Evolutionary conservation across 2,888 invertebrate genomes (phyloP).

Genomic region (Allacma fusca): DNA sequence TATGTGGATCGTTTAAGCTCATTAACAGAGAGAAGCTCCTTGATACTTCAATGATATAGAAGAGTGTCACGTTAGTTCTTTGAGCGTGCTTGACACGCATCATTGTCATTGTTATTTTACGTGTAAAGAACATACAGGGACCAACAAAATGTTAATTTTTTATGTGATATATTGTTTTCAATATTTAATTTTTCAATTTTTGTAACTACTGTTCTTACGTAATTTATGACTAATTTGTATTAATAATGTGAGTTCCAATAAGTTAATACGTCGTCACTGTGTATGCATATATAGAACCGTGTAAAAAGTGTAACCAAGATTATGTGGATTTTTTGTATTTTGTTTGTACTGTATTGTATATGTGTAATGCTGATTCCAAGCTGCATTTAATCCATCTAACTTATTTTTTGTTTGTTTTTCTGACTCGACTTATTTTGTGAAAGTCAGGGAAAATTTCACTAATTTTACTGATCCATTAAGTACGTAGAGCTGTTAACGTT

Average conservation of each 20-base stretch:
- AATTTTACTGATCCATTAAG: background rate
- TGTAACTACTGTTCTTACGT: background rate
- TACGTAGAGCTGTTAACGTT: background rate
- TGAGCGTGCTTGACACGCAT: too few relatives aligned
- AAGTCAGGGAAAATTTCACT: background rate
- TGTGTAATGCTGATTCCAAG: background rate
- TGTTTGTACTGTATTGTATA: background rate
- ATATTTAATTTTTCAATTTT: constrained; percentile 16
- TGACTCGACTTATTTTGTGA: background rate
- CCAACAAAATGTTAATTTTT: constrained; percentile 1
- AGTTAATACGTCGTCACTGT: too few relatives aligned
- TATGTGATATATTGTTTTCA: constrained; percentile 16
- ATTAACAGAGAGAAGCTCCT: background rate
- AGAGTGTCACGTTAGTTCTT: too few relatives aligned
- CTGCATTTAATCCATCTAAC: constrained; percentile 12
- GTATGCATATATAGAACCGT: background rate
- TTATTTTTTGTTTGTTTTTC: constrained; percentile 11
- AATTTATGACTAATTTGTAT: background rate
- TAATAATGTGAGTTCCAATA: background rate
- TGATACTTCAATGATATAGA: too few relatives aligned
- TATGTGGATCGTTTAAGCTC: background rate
- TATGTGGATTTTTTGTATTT: background rate
- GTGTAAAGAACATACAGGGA: background rate
- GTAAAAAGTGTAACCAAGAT: too few relatives aligned
- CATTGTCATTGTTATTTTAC: too few relatives aligned